These are phyloP conservation scores for Hippopotamus amphibius DNA, from an alignment of 2,113 vertebrate genomes.

Conservation along the genomic window DNA sequence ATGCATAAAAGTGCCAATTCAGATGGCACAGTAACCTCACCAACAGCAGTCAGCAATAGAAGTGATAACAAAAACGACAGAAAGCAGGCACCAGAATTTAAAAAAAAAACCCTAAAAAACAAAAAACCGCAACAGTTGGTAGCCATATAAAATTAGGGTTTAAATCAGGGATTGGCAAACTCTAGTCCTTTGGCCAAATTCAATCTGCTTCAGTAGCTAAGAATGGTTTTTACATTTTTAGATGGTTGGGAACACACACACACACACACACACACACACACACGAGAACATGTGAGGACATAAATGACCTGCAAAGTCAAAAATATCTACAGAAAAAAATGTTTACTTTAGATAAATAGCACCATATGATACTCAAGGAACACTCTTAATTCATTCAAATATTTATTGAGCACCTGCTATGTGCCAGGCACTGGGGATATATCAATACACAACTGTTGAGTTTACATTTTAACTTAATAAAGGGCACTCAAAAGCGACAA, in stretches of 20 bases:
- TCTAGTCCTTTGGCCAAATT: neutral
- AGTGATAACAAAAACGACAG: neutral
- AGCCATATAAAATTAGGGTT: neutral
- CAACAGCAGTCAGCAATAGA: neutral
- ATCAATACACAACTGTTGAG: neutral
- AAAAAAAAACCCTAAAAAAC: neutral
- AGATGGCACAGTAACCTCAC: neutral
- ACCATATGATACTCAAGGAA: neutral
- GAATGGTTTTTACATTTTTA: neutral
- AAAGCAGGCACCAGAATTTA: neutral
- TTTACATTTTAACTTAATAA: slow-evolving; percentile 38
- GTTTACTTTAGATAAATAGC: neutral
- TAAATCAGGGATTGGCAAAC: neutral
- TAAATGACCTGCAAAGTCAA: neutral
- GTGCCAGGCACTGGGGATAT: neutral
- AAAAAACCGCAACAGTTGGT: neutral
- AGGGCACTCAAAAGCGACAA: neutral
- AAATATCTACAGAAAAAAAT: neutral
- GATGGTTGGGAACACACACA: neutral
- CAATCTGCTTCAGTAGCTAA: neutral
- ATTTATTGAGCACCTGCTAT: neutral
- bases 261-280: neutral
- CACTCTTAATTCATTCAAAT: neutral
- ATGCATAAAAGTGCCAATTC: neutral
- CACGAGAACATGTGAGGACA: neutral